Conservation (phyloP, 2,797 vertebrate species). For the Acanthurus tractus region DNA sequence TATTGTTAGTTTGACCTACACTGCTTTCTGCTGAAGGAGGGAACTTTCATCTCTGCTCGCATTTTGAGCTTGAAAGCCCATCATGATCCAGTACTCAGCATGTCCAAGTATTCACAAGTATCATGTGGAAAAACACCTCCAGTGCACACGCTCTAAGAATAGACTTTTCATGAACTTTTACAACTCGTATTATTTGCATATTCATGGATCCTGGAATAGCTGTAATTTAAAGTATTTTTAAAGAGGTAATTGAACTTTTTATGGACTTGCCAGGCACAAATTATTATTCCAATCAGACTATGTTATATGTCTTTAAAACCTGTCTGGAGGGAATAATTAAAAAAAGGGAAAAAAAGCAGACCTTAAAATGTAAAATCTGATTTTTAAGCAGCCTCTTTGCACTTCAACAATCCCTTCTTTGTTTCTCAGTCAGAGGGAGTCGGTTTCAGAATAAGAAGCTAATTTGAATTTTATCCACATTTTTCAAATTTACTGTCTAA, state of each 20-base stretch:
- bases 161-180: slow-evolving; percentile 8
- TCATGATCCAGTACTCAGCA: background rate
- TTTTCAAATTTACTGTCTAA: background rate
- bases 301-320: background rate
- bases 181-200: background rate
- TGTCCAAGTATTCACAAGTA: background rate
- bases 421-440: background rate
- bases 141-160: background rate
- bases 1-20: background rate
- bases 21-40: background rate
- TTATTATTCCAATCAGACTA: slow-evolving; percentile 3
- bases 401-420: background rate
- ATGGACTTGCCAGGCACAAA: background rate
- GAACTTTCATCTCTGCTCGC: background rate
- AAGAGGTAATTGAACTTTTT: background rate
- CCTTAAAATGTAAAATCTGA: background rate
- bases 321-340: slow-evolving; percentile 1
- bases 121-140: background rate
- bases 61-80: background rate
- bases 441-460: background rate
- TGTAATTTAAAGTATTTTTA: background rate
- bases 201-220: background rate
- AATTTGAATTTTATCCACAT: background rate
- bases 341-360: background rate
- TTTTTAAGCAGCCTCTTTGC: background rate